These are phyloP conservation scores for Barypeithes pellucidus DNA, from an alignment of 2,888 invertebrate genomes.

Conservation along the genomic window DNA sequence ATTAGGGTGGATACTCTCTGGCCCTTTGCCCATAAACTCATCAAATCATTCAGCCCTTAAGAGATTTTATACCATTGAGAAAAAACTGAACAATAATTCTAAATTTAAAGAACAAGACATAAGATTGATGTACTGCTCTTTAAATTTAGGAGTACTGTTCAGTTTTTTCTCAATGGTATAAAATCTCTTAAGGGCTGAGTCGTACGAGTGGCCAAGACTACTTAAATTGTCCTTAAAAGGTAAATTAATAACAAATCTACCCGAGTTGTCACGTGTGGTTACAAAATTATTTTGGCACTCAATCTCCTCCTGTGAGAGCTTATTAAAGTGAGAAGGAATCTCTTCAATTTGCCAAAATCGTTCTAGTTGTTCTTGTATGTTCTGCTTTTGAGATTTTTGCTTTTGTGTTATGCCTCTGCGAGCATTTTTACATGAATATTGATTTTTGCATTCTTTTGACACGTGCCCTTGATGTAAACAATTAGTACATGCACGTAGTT, in stretches of 20 bases:
- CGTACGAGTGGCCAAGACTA: neutral
- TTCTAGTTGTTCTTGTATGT: too few species aligned
- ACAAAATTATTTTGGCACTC: constrained; percentile 5
- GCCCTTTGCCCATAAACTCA: too few species aligned
- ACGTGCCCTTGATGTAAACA: constrained; percentile 3
- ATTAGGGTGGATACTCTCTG: too few species aligned
- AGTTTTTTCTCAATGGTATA: constrained; percentile 14
- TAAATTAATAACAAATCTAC: constrained; percentile 25
- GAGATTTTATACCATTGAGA: too few species aligned
- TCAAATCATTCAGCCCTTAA: neutral
- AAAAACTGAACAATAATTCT: neutral
- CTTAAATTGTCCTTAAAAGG: constrained; percentile 21
- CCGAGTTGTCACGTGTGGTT: neutral
- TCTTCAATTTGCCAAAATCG: too few species aligned
- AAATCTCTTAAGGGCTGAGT: constrained; percentile 13
- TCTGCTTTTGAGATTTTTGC: too few species aligned
- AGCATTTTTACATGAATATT: neutral
- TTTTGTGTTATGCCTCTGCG: constrained; percentile 1
- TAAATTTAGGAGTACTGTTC: neutral
- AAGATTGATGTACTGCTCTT: constrained; percentile 16
- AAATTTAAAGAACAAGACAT: constrained; percentile 5
- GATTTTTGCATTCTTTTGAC: neutral
- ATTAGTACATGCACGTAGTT: neutral
- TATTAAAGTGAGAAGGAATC: too few species aligned
- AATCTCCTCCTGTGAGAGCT: neutral